These are phyloP conservation scores for Eubucco bourcierii DNA, from an alignment of 2,113 vertebrate species.

Conservation along the genomic window DNA sequence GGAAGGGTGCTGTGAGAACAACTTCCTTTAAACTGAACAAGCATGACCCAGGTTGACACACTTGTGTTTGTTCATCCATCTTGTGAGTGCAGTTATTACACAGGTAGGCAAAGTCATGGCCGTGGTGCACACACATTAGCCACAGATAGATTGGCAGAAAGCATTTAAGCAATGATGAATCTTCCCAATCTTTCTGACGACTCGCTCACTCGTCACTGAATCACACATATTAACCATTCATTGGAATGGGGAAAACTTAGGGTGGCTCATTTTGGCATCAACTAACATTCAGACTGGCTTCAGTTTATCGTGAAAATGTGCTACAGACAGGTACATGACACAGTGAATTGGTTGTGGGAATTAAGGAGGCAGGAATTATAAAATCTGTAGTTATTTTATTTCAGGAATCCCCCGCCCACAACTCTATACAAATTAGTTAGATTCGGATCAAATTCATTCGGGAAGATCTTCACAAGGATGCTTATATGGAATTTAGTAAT, in stretches of 20 bases:
- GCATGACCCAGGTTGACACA: background rate
- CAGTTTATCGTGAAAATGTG: background rate
- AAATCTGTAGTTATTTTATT: too few species aligned
- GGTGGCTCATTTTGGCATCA: background rate
- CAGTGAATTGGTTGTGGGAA: background rate
- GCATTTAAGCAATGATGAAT: background rate
- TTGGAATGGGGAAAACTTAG: background rate
- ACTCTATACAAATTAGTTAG: too few species aligned
- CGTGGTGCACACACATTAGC: background rate
- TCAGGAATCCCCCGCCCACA: too few species aligned
- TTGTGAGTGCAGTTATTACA: background rate
- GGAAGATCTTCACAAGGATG: too few species aligned
- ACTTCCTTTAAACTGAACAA: background rate
- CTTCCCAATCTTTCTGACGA: background rate
- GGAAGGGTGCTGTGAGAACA: background rate
- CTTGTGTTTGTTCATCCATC: background rate
- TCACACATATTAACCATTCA: background rate
- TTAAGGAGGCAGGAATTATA: too few species aligned
- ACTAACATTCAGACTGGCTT: background rate
- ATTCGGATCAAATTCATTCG: too few species aligned
- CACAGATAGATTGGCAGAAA: background rate
- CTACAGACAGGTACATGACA: rapidly evolving
- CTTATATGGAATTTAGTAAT: too few species aligned
- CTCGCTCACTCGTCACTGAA: background rate
- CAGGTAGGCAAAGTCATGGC: background rate